These are phyloP conservation scores for Crossaster papposus DNA, from an alignment of 53 echinoderm and acorn worm genomes.

Conservation along the genomic window DNA sequence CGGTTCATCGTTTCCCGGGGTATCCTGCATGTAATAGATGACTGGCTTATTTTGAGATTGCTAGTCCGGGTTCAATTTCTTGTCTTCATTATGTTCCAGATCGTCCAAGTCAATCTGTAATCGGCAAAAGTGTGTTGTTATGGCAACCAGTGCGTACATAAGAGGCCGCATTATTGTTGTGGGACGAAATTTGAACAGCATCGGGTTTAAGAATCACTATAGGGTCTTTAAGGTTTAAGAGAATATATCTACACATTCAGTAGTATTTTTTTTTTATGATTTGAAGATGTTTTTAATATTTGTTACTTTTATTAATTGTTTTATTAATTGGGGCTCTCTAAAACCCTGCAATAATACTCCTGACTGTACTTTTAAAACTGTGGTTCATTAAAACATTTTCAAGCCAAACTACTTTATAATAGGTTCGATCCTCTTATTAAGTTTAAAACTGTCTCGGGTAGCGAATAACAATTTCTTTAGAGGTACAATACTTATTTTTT, in stretches of 20 bases:
- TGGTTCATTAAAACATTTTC: too few relatives aligned
- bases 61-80: slow-evolving; percentile 22
- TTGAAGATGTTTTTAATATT: too few relatives aligned
- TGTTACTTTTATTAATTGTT: too few relatives aligned
- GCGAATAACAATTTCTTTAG: too few relatives aligned
- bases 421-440: too few relatives aligned
- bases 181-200: background rate
- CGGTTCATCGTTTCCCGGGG: background rate
- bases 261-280: too few relatives aligned
- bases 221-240: background rate
- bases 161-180: slow-evolving; percentile 3
- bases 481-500: too few relatives aligned
- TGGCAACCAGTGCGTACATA: slow-evolving; percentile 17
- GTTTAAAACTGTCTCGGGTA: too few relatives aligned
- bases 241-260: background rate
- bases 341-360: too few relatives aligned
- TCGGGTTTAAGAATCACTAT: background rate
- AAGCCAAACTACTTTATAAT: too few relatives aligned
- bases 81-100: slow-evolving; percentile 30
- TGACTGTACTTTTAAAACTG: too few relatives aligned
- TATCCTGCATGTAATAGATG: background rate
- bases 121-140: slow-evolving; percentile 8
- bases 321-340: too few relatives aligned
- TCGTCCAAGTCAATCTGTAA: slow-evolving; percentile 1
- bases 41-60: slow-evolving; percentile 19